Evolutionary conservation across 1,140 invertebrate genomes (phyloP), one percentile per base, ranked within the genome.

Genomic region (Bombus sibiricus): DNA sequence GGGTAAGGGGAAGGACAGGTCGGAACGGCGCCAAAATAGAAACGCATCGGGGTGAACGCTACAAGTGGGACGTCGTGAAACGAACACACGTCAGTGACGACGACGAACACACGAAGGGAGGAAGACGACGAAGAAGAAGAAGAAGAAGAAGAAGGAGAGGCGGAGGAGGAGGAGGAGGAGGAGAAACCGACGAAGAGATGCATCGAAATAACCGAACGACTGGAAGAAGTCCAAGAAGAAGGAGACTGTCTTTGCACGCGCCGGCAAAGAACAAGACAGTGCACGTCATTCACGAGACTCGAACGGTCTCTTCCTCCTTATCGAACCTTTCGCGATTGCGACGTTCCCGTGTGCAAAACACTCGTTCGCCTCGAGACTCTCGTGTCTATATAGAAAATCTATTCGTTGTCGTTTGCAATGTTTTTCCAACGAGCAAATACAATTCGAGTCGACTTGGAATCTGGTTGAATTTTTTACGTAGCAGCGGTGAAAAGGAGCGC

Each of bases 211-310:
- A 92, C 91, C 87, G 89, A 79, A 89, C 81, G 89, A 92, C 89
- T 93, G 92, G 92, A 93, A 91, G 79, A 79, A 86, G 85, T 93
- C 92, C 92, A 93, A 94, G 82, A 92, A 90, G 88, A 88, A 75
- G 66, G 71, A 86, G 85, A 82, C 80, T 9, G 59, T 43, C 59
- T 80, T 75, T 72, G 53, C 62, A 57, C 80, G 34, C 47, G 59
- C 57, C 57, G 57, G 18, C 66, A 64, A 78, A 59, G 76, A 79
- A 86, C 53, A 47, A 85, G 68, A 82, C 53, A 69, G 41, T 41
- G 87, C 64, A 59, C 74, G 78, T 89, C 75, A 86, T 89, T 86
- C 79, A 89, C 69, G 73, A 86, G 59, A 43, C 62, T 69, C 28
- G 47, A 75, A 74, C 69, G 41, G n/a, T 28, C 64, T 41, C 39